Percentiles rank a stretch among this genome's conserved stretches.
These are phyloP conservation scores for Eubucco bourcierii DNA, from an alignment of 2,113 vertebrate species.

Conservation along the genomic window DNA sequence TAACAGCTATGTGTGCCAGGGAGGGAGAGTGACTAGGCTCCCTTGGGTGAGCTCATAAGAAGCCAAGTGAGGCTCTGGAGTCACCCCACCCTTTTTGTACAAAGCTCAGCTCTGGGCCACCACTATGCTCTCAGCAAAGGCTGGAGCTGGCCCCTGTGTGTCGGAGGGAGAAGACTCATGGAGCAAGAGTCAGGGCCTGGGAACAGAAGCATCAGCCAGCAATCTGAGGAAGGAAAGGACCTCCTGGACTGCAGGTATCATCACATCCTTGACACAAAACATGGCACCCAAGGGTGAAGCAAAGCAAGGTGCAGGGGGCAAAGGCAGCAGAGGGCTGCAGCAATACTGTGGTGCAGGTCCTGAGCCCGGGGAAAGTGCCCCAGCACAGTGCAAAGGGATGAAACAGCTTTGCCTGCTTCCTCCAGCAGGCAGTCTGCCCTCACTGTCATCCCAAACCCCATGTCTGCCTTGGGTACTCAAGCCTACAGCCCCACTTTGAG, in stretches of 20 bases:
- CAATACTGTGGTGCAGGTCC: not conserved
- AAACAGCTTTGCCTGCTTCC: not conserved
- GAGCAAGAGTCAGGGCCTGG: not conserved
- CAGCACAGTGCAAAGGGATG: not conserved
- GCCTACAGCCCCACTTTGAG: fast-evolving
- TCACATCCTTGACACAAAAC: not conserved
- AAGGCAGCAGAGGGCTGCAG: not conserved
- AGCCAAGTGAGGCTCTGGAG: not conserved
- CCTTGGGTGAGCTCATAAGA: conserved; percentile 11
- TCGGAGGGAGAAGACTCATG: not conserved
- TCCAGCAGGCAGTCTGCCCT: not conserved
- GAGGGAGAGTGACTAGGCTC: not conserved
- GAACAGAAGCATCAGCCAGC: not conserved
- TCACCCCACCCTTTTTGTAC: not conserved
- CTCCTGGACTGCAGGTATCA: not conserved
- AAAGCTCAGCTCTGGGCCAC: not conserved
- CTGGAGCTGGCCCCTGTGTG: not conserved
- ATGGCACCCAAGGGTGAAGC: not conserved
- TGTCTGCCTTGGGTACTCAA: not conserved
- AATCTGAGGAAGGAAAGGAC: not conserved
- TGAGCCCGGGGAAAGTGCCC: not conserved
- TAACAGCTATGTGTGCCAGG: not conserved
- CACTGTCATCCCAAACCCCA: not conserved
- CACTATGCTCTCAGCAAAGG: not conserved
- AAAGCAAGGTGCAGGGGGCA: not conserved